phyloP scores from a whole-genome alignment of 2,888 invertebrate species.

The Margaritifera margaritifera region DNA sequence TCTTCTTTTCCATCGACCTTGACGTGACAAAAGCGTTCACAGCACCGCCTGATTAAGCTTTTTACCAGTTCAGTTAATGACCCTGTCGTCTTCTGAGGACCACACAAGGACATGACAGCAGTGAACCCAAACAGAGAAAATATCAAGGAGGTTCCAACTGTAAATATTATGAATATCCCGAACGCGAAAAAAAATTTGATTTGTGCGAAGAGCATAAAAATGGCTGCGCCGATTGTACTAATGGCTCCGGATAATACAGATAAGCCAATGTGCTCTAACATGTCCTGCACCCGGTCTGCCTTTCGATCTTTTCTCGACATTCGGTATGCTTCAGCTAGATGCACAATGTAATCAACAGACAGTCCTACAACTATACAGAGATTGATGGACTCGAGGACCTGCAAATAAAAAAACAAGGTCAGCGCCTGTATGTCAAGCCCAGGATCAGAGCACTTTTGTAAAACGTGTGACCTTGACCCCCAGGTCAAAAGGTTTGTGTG shows the following conservation, averaged over 20 bases:
- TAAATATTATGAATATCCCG: conserved; percentile 60
- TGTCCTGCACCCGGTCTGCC: conserved; percentile 45
- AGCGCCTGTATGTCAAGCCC: not conserved
- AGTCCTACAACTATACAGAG: conserved; percentile 59
- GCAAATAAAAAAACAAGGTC: conserved; percentile 6
- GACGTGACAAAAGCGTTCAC: too few relatives aligned
- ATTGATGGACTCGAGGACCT: conserved; percentile 61
- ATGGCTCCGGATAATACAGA: conserved; percentile 62
- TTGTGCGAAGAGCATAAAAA: conserved; percentile 58
- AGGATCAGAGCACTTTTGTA: not conserved
- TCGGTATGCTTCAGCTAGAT: conserved; percentile 60
- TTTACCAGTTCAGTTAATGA: conserved; percentile 20
- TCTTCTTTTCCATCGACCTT: too few relatives aligned
- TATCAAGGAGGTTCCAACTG: conserved; percentile 54
- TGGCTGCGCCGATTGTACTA: conserved; percentile 59
- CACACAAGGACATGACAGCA: conserved; percentile 48
- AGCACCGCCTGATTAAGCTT: not conserved
- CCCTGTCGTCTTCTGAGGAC: conserved; percentile 56
- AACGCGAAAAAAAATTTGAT: conserved; percentile 60
- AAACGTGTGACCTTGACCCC: too few relatives aligned
- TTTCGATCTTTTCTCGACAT: conserved; percentile 40
- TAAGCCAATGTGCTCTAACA: conserved; percentile 54
- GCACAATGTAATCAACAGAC: conserved; percentile 62
- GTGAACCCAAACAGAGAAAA: conserved; percentile 56
- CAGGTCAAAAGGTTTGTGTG: too few relatives aligned